These are phyloP conservation scores for Sinocyclocheilus anophthalmus DNA, from an alignment of 2,113 vertebrate genomes.

Conservation along the genomic window DNA sequence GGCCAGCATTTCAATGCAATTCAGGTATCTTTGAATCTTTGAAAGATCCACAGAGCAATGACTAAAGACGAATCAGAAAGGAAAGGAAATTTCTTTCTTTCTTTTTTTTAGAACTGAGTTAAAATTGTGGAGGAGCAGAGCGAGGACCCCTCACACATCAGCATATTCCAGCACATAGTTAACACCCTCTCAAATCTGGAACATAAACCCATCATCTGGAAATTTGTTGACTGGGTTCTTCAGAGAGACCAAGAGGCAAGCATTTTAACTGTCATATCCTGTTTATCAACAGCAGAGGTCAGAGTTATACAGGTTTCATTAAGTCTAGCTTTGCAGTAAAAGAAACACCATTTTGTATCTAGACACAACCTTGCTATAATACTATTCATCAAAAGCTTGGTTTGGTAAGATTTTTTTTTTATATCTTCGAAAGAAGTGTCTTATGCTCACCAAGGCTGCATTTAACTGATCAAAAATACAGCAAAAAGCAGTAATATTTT, in stretches of 20 bases:
- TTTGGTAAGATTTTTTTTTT: background rate
- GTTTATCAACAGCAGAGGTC: slow-evolving; percentile 61
- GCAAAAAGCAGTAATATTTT: too few species aligned
- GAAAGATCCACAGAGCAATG: background rate
- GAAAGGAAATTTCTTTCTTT: background rate
- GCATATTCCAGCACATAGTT: slow-evolving; percentile 67
- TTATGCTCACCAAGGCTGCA: too few species aligned
- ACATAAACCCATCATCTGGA: slow-evolving; percentile 64
- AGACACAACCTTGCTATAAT: background rate
- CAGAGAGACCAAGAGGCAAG: slow-evolving; percentile 70
- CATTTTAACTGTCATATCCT: background rate
- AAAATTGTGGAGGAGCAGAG: slow-evolving; percentile 64
- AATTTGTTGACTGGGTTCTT: slow-evolving; percentile 70
- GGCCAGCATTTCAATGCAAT: slow-evolving; percentile 62
- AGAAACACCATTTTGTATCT: background rate
- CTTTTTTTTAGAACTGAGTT: slow-evolving; percentile 68
- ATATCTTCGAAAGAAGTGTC: too few species aligned
- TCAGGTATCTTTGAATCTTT: slow-evolving; percentile 59
- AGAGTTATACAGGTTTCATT: slow-evolving; percentile 58
- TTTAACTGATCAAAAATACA: too few species aligned
- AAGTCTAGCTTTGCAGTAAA: background rate
- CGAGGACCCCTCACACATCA: slow-evolving; percentile 56
- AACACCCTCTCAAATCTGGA: slow-evolving; percentile 61
- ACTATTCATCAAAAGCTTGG: background rate
- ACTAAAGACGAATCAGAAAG: background rate